Conservation (phyloP, 2,113 vertebrate genomes). For the mouse (Mus musculus) region DNA sequence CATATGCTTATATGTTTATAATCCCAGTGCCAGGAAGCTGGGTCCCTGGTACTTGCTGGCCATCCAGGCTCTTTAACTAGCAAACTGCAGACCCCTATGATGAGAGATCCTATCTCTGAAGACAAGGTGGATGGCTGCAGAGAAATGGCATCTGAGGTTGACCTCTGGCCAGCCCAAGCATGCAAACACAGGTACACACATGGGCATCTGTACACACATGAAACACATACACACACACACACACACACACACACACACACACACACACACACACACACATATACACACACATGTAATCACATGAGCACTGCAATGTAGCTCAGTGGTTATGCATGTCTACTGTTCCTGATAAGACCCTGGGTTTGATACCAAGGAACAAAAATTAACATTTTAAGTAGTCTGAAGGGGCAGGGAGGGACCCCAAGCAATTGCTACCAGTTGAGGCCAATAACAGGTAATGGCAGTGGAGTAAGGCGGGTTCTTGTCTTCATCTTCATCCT, state of each 20-base stretch:
- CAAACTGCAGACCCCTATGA: neutral
- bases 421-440: neutral
- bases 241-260: too few species aligned
- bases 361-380: neutral
- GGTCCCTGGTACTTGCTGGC: neutral
- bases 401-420: neutral
- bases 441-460: neutral
- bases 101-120: neutral
- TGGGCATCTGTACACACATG: neutral
- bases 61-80: neutral
- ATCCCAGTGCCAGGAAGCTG: neutral
- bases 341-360: too few species aligned
- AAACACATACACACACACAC: fast-evolving
- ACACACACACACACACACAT: too few species aligned
- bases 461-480: neutral
- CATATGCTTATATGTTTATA: neutral
- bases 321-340: neutral
- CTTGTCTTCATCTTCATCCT: neutral
- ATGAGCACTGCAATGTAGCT: neutral
- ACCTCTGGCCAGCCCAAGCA: neutral
- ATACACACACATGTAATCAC: neutral
- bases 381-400: neutral
- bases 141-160: neutral
- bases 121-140: neutral
- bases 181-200: neutral